Evolutionary conservation across 2,888 invertebrate genomes (phyloP), one percentile per base, ranked within the genome.

Genomic region (Oxystoma pomonae): DNA sequence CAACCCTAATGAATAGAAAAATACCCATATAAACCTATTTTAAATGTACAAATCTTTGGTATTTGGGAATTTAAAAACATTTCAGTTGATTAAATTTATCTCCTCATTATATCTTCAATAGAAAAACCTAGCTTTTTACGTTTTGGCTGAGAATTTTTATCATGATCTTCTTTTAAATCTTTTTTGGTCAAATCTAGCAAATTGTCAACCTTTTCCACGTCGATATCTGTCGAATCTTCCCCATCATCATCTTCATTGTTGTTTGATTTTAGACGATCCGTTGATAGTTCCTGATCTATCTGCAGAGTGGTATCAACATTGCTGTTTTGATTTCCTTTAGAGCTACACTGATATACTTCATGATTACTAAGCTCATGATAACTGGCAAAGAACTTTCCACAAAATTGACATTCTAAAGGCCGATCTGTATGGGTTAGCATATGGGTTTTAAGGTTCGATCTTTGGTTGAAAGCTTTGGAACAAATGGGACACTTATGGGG

Each of bases 401-500:
- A 79, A 58, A 73, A 64, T 12, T 68, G 55, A 66, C 80, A 79
- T 64, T 80, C 79, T 59, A 77, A 67, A 0, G 77, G 76, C 1
- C 83, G 83, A 72, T 92, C 91, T n/a, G 90, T 90, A 81, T 95
- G 95, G 80, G 93, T 94, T 71, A 93, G 81, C 67, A 95, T 83
- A 78, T 96, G 96, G 0, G 94, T 94, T 81, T 95, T 96, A 68
- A 96, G 84, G 77, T 95, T 95, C 65, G 93, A 92, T 72, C 95
- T 86, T 84, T 96, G 96, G 83, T 95, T 95, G 83, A 96, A 96
- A 75, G 91, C 90, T 66, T 93, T 87, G 73, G 88, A 87, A 81
- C 96, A 96, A 20, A 94, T 90, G 9, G 92, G 91, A 74, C 96
- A 96, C 78, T 95, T 95, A 80, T 95, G 95, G 0, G 95, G 94